Percentiles rank a stretch among this genome's conserved stretches.
Conservation (phyloP, 1,140 invertebrate species). For the Diorhabda carinulata region DNA sequence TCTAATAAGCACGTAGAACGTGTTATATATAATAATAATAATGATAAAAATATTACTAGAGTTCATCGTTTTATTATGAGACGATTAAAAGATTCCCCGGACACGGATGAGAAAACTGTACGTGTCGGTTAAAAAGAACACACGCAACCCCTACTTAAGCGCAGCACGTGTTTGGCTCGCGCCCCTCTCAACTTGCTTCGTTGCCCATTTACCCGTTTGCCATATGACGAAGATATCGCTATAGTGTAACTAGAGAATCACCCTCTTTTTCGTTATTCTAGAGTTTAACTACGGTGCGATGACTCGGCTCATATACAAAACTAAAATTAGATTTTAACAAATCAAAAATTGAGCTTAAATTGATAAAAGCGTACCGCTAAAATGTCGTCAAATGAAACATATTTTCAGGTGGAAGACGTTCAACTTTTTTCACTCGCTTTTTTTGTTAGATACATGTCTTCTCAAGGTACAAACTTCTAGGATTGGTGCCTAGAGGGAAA, state of each 20-base stretch:
- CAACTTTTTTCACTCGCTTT: no score
- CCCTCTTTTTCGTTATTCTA: neutral
- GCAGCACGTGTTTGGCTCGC: conserved; percentile 12
- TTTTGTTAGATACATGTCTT: no score
- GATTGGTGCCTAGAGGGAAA: no score
- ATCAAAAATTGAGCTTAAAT: no score
- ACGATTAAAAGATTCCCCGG: conserved; percentile 7
- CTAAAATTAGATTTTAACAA: no score
- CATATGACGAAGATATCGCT: conserved; percentile 10
- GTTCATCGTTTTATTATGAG: conserved; percentile 11
- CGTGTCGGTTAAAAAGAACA: conserved; percentile 12
- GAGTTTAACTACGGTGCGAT: no score
- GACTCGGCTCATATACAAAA: no score
- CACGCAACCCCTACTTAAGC: neutral
- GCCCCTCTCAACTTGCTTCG: neutral
- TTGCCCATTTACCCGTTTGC: conserved; percentile 4
- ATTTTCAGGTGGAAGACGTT: no score
- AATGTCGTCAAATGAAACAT: no score
- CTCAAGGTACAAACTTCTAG: no score
- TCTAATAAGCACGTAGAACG: neutral
- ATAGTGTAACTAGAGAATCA: neutral
- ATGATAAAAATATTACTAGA: neutral
- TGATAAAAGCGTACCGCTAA: no score
- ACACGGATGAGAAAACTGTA: conserved; percentile 6
- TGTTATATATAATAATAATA: neutral